Percentiles rank a stretch among this genome's conserved stretches.
phyloP scores from a whole-genome alignment of 2,797 vertebrate species.

The Simalia tracyae region DNA sequence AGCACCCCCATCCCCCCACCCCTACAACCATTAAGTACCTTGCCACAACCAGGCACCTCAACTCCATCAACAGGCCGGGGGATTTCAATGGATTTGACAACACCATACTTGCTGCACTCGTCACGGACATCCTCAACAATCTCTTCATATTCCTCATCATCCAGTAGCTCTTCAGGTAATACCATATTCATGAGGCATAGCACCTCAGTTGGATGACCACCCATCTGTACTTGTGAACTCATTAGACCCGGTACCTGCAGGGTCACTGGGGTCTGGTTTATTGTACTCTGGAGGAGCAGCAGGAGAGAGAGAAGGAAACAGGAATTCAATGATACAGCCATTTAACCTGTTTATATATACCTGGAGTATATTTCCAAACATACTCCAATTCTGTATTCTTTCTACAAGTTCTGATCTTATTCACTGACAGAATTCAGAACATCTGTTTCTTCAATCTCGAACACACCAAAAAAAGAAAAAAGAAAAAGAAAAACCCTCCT shows the following conservation, averaged over 20 bases:
- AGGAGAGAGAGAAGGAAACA: neutral
- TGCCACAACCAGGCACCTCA: constrained; percentile 90
- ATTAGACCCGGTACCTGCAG: constrained; percentile 92
- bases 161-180: constrained; percentile 89
- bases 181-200: constrained; percentile 98
- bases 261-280: constrained; percentile 94
- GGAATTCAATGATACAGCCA: neutral
- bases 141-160: constrained; percentile 93
- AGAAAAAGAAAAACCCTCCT: no score
- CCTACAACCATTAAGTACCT: constrained; percentile 73
- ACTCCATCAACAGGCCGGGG: constrained; percentile 90
- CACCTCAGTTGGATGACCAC: constrained; percentile 89
- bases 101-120: constrained; percentile 92
- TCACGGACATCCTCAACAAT: constrained; percentile 92
- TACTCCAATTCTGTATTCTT: neutral
- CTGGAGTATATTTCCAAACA: neutral
- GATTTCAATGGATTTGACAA: constrained; percentile 93
- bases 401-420: neutral
- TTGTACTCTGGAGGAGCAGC: constrained; percentile 76
- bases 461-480: neutral
- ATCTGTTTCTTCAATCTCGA: neutral
- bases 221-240: constrained; percentile 92
- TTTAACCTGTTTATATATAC: no score
- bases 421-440: neutral
- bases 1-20: fast-evolving